Conservation (phyloP, 2,797 vertebrate genomes). For the Pitangus sulphuratus region DNA sequence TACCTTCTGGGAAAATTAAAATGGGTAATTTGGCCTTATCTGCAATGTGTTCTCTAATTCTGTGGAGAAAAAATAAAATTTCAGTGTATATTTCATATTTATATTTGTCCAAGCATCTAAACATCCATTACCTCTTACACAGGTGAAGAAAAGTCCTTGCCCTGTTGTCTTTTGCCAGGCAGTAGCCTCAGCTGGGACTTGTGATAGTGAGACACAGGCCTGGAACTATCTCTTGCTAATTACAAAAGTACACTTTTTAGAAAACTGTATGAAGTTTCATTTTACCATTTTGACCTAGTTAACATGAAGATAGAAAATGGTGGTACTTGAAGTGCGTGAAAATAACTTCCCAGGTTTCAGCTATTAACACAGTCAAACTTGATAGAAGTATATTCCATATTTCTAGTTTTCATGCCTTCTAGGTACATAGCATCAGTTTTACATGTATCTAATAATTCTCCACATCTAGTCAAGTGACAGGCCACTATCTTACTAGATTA, state of each 20-base stretch:
- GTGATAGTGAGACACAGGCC: not conserved
- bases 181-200: not conserved
- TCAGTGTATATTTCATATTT: not conserved
- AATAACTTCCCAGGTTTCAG: not conserved
- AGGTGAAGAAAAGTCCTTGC: not conserved
- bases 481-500: not conserved
- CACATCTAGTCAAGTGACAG: not conserved
- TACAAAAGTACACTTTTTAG: not conserved
- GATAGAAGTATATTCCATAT: not conserved
- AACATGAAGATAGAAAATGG: not conserved
- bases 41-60: slow-evolving; percentile 87
- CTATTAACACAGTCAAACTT: not conserved
- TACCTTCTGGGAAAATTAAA: slow-evolving; percentile 97
- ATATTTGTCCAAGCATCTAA: not conserved
- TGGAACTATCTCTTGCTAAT: not conserved
- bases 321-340: not conserved
- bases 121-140: accelerated
- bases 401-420: not conserved
- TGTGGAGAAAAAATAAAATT: slow-evolving; percentile 64
- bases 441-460: not conserved
- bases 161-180: not conserved
- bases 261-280: not conserved
- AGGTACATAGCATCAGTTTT: not conserved
- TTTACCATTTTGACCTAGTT: not conserved
- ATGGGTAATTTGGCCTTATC: slow-evolving; percentile 91